Conservation (phyloP, 2,888 invertebrate species). For the Aphidius colemani region DNA sequence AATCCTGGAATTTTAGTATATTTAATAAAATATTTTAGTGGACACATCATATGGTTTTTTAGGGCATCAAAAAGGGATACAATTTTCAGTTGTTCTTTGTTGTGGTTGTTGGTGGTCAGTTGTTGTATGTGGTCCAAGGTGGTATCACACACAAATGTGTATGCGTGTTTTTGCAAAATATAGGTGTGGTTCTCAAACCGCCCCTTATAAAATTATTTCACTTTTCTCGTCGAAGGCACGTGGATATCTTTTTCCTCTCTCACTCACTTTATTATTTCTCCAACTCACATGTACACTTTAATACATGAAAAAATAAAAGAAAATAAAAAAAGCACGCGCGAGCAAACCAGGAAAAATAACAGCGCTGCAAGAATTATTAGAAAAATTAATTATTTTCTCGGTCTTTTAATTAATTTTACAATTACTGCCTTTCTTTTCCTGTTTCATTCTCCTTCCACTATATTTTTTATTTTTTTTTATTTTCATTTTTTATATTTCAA, state of each 20-base stretch:
- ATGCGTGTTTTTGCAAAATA: constrained; percentile 51
- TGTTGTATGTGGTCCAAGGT: constrained; percentile 29
- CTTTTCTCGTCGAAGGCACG: constrained; percentile 41
- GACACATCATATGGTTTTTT: background rate
- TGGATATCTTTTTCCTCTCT: constrained; percentile 23
- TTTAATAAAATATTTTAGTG: background rate
- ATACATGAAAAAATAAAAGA: constrained; percentile 18
- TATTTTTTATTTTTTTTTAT: constrained; percentile 20
- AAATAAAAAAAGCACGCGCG: constrained; percentile 22
- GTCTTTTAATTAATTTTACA: constrained; percentile 60
- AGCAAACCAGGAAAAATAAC: constrained; percentile 45
- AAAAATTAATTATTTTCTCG: constrained; percentile 60
- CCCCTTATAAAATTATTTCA: constrained; percentile 58
- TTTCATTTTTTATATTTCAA: constrained; percentile 14
- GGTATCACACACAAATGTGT: constrained; percentile 4
- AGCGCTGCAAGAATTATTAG: constrained; percentile 57
- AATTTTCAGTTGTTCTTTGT: constrained; percentile 50
- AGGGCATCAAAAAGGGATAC: constrained; percentile 28
- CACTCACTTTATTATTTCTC: background rate
- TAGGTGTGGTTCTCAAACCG: constrained; percentile 56
- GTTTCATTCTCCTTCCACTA: constrained; percentile 29
- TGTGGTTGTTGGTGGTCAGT: constrained; percentile 54
- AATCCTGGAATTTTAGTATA: background rate
- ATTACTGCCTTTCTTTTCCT: constrained; percentile 45
- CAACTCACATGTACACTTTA: constrained; percentile 5